phyloP scores from a whole-genome alignment of 2,113 vertebrate species.

The Campylomormyrus tamandua region DNA sequence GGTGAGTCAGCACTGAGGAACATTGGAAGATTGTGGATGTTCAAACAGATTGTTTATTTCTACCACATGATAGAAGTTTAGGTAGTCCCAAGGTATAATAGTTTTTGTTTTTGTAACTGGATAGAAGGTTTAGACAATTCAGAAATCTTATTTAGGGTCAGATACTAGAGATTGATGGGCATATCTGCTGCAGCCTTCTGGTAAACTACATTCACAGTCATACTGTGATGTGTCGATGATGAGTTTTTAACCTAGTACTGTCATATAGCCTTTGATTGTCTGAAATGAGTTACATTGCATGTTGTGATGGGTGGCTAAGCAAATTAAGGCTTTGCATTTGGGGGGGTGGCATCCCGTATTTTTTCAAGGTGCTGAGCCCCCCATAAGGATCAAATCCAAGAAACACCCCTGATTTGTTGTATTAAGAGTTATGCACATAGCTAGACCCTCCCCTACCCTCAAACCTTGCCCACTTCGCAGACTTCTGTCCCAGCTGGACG shows the following conservation, averaged over 20 bases:
- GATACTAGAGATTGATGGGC: not conserved
- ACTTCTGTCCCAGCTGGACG: not conserved
- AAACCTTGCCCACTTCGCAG: not conserved
- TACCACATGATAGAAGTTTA: not conserved
- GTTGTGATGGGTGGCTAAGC: not conserved
- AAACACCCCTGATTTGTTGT: not conserved
- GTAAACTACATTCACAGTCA: not conserved
- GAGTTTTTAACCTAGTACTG: not conserved
- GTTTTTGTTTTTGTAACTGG: not conserved
- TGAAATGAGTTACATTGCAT: not conserved
- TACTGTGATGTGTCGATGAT: too few relatives aligned
- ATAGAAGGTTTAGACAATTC: not conserved
- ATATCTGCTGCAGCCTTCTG: not conserved
- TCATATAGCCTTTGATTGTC: not conserved
- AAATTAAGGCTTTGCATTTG: not conserved
- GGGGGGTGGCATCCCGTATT: not conserved
- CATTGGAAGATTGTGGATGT: not conserved
- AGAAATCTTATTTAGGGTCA: not conserved
- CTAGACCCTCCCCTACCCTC: not conserved
- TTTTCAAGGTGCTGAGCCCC: not conserved
- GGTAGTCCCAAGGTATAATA: not conserved
- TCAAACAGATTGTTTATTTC: not conserved
- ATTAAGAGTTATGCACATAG: not conserved
- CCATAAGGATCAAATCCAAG: too few relatives aligned
- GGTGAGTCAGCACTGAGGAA: constrained; percentile 53